A percentile compares a stretch with the other conserved stretches of the same genome.
These are phyloP conservation scores for Drosophila tanythrix DNA, from an alignment of 2,888 invertebrate species.

Conservation along the genomic window DNA sequence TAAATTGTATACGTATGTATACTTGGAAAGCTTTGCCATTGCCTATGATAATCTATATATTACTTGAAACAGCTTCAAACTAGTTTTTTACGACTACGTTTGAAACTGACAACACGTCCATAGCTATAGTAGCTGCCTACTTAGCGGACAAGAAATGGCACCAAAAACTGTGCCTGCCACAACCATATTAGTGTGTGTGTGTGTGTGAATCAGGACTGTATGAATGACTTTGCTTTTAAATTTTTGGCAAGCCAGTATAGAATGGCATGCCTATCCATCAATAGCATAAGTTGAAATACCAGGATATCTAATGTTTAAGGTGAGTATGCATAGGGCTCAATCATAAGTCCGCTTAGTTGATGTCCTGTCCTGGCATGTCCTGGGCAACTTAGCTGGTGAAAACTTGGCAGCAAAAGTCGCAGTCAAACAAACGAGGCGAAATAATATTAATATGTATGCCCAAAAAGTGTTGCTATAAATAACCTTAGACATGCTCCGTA, in stretches of 20 bases:
- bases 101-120: conserved; percentile 13
- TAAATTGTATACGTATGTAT: background rate
- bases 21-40: conserved; percentile 6
- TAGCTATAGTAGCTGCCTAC: conserved; percentile 7
- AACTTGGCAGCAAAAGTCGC: conserved; percentile 49
- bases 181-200: conserved; percentile 7
- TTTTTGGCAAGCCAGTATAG: background rate
- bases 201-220: background rate
- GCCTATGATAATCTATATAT: background rate
- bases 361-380: conserved; percentile 55
- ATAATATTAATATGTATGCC: conserved; percentile 61
- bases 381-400: conserved; percentile 45
- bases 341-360: conserved; percentile 68
- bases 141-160: conserved; percentile 4
- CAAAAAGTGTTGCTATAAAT: conserved; percentile 75
- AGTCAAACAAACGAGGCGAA: conserved; percentile 42
- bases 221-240: background rate
- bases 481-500: conserved; percentile 62
- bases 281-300: conserved; percentile 13
- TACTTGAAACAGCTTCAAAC: background rate
- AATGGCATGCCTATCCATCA: conserved; percentile 9
- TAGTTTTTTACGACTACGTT: conserved; percentile 4
- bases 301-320: conserved; percentile 8
- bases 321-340: conserved; percentile 23
- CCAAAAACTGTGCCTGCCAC: conserved; percentile 10